Evolutionary conservation across 2,113 vertebrate species (phyloP).

Genomic region (Myxocyprinus asiaticus): DNA sequence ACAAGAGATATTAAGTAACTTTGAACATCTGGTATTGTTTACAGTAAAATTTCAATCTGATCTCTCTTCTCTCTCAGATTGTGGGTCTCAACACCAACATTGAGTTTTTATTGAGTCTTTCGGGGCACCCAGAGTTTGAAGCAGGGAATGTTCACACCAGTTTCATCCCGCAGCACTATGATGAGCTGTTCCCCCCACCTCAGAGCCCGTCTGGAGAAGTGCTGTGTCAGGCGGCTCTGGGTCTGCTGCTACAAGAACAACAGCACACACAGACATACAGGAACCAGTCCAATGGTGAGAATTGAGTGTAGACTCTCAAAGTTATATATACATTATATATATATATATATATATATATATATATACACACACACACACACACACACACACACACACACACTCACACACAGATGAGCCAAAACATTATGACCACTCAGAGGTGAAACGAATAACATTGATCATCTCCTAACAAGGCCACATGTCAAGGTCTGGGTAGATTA

Average conservation of each 20-base stretch:
- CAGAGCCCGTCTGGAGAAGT: slow-evolving; percentile 65
- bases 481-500: too few species aligned
- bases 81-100: slow-evolving; percentile 94
- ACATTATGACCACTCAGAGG: too few species aligned
- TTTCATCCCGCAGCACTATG: slow-evolving; percentile 88
- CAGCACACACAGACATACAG: slow-evolving; percentile 74
- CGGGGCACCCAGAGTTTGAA: slow-evolving; percentile 87
- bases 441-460: too few species aligned
- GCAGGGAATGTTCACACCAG: slow-evolving; percentile 92
- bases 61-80: slow-evolving; percentile 76
- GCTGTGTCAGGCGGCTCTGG: slow-evolving; percentile 89
- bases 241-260: slow-evolving; percentile 86
- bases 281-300: slow-evolving; percentile 77
- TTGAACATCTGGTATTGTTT: background rate
- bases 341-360: too few species aligned
- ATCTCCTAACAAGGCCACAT: too few species aligned
- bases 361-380: too few species aligned
- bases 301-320: too few species aligned
- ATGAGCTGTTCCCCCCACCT: slow-evolving; percentile 79
- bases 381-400: too few species aligned
- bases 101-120: slow-evolving; percentile 89
- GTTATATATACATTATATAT: too few species aligned
- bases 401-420: too few species aligned
- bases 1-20: too few species aligned
- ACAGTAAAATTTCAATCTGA: background rate